Evolutionary conservation across 2,113 vertebrate genomes (phyloP), one percentile per base, ranked within the genome.

Genomic region (Daubentonia madagascariensis): DNA sequence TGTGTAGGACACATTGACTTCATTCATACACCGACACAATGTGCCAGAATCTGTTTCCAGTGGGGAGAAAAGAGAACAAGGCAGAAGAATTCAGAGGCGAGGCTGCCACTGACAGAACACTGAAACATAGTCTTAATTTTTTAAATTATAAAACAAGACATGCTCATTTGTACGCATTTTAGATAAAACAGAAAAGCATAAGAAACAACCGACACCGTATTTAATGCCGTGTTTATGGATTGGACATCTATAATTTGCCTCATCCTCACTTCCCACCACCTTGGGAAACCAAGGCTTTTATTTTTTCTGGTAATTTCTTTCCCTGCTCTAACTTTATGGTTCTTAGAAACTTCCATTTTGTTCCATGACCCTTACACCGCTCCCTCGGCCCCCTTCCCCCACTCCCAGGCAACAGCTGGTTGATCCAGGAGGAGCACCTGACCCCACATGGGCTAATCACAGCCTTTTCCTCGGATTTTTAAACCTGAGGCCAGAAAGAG

Each of bases 1-100:
- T 54, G 57, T 52, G 72, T 61, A 63, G 95, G 86, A 93, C 72
- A 96, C 85, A 85, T 12, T 61, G 93, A 76, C 61, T 76, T 63
- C 79, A 76, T 87, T 87, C 61, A 86, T 54, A 63, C 75, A 67
- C 80, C 86, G 52, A 87, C 86, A 72, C 48, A 48, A 13, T 28
- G 35, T 45, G 28, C 78, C 35, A 30, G 75, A 5, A 8, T 76
- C 57, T 43, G 63, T 79, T 91, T 87, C 83, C 23, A 37, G 43
- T 22, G 48, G 63, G 54, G 68, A 75, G 80, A 32, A 43, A 35
- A 57, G 43, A 40, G 37, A 88, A 54, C 16, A 48, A 80, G 80
- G 75, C 37, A 59, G 25, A 76, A 79, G 67, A 73, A 93, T 61
- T 70, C 73, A 28, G 80, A 84, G 50, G n/a, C 57, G 50, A n/a